Base-by-base conservation (phyloP, 2,113 vertebrate genomes). In the Phalacrocorax pelagicus region DNA sequence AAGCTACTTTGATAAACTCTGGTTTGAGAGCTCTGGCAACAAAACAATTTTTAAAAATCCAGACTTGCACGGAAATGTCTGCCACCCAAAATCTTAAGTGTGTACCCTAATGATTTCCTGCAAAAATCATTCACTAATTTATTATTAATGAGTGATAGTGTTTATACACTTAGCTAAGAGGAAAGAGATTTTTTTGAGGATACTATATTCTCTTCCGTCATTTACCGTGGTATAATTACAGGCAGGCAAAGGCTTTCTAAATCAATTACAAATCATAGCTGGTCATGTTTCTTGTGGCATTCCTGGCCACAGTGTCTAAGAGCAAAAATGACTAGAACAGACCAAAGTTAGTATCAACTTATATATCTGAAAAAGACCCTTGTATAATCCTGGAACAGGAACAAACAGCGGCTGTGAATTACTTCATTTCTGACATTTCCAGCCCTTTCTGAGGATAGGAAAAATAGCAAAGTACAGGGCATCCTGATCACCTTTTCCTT, bases 101-200 rank as follows among this genome's bases (percentile, higher is more conserved):
- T 58, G 63, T 52, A 26, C 46, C 78, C 13, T 86, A 92, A 88
- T 20, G 38, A 82, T 84, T 94, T 94, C 72, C 83, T 70, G 51
- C 38, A 92, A 86, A 92, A 84, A 74, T 36, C 29, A 73, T 51
- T 69, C 75, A 36, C 67, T 83, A 78, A 90, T 95, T 89, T 83
- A 52, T 83, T 88, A 29, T 77, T 95, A 96, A 92, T 38, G 77
- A 83, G 29, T 54, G 55, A 59, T 6, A 14, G 36, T 32, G 59
- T 91, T 95, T 84, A 42, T 84, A 86, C 83, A 81, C 38, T 92
- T 78, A 59, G 66, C 90, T 65, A 74, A 75, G 69, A 91, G 65
- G 51, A 92, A 92, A 89, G 75, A 9, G 44, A 86, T 83, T 81
- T 91, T 91, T 92, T 91, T 23, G 61, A 91, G 44, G 57, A 30